Evolutionary conservation across 92 coral and sea anemone species (phyloP).

Genomic region (Zoanthus sansibaricus): DNA sequence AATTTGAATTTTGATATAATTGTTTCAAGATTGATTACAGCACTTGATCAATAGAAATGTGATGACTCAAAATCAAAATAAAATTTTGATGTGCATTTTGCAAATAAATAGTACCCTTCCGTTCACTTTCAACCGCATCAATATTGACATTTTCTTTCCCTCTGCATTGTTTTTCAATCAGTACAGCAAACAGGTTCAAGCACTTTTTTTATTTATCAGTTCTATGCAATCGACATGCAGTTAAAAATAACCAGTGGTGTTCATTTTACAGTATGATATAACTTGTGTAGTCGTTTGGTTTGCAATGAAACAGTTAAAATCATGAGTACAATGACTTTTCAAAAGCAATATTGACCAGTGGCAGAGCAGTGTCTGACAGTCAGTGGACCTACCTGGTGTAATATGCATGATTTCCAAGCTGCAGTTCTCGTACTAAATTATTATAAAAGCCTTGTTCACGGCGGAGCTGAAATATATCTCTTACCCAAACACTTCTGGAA

Average conservation of each 20-base stretch:
- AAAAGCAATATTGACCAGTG: background rate
- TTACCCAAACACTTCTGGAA: conserved; percentile 1
- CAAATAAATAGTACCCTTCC: no score
- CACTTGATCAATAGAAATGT: no score
- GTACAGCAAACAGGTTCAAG: no score
- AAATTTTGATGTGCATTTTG: no score
- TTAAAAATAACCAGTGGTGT: background rate
- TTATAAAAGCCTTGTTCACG: conserved; percentile 21
- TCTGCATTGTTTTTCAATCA: no score
- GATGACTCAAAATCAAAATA: no score
- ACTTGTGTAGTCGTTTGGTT: background rate
- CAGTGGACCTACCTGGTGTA: conserved; percentile 9
- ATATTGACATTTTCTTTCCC: no score
- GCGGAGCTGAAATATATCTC: conserved; percentile 13
- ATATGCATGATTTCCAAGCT: background rate
- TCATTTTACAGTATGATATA: background rate
- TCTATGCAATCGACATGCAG: no score
- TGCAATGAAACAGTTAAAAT: background rate
- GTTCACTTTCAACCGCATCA: no score
- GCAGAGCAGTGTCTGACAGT: conserved; percentile 2
- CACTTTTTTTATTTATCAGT: no score
- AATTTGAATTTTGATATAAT: no score
- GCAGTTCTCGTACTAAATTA: conserved; percentile 3
- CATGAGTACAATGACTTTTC: background rate
- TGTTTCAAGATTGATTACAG: no score